Evolutionary conservation across 1,140 invertebrate species (phyloP), one percentile per base, ranked within the genome.

Genomic region (Neodiprion fabricii): DNA sequence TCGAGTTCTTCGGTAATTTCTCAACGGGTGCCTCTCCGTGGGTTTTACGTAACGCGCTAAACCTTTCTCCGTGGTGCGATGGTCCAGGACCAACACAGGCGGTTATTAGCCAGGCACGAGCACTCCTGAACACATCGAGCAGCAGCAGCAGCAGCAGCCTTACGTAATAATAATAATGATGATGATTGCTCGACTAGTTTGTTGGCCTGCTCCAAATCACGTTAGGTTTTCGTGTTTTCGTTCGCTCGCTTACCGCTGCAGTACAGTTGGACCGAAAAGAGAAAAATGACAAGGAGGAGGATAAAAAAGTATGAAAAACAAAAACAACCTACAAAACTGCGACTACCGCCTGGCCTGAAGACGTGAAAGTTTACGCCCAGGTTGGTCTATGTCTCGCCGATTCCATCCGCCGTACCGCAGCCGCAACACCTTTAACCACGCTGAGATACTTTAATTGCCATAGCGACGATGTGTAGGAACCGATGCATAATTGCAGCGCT

Each of bases 1-100:
- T 17, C n/a, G n/a, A 61, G 53, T 61, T 61, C 53, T 61, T 61
- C 8, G 53, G 53, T 17, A 61, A 61, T 61, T 61, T 61, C 53
- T 61, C n/a, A 61, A 17, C 53, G 8, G 53, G 53, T 17, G n/a
- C n/a, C 53, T 17, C 53, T 61, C 53, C n/a, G n/a, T 17, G 5
- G 11, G 53, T 61, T 40, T 40, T 61, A 61, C 53, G 53, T 61
- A 61, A 61, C 53, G 4, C 53, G 53, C 53, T 14, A 61, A 61
- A 61, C 53, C 53, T 61, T 61, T 61, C 53, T 61, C 53, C 53
- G 53, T 61, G 11, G 53, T 61, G 53, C 53, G 53, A 61, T 61
- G 53, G 53, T 61, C 53, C 28, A 40, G 28, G 28, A 40, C 28
- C 8, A 61, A 61, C 53, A 17, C n/a, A 17, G n/a, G 9, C 53